Evolutionary conservation across 1,140 invertebrate genomes (phyloP).

Genomic region (Lycorma delicatula): DNA sequence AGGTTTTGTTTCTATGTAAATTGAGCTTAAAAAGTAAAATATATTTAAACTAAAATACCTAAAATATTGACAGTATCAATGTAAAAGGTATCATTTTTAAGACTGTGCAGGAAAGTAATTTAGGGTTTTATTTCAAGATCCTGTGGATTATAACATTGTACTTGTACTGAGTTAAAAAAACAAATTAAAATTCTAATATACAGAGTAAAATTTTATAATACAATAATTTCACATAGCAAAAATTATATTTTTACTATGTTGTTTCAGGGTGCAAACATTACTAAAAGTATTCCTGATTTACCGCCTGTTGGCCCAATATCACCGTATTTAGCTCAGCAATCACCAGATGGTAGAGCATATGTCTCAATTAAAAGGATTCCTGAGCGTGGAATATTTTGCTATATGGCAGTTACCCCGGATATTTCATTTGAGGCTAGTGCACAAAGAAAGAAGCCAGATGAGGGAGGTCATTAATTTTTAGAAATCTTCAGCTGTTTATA

Average conservation of each 20-base stretch:
- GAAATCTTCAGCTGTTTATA: no score
- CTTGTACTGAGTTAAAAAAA: neutral
- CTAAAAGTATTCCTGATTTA: slow-evolving; percentile 31
- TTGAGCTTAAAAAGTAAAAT: no score
- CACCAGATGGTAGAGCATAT: slow-evolving; percentile 42
- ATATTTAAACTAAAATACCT: no score
- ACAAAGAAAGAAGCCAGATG: neutral
- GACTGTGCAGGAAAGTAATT: no score
- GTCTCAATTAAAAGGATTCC: slow-evolving; percentile 40
- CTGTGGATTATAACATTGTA: no score
- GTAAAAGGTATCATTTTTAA: no score
- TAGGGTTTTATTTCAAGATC: no score
- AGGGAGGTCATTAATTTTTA: neutral
- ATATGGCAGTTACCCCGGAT: slow-evolving; percentile 43
- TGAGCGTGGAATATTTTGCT: slow-evolving; percentile 42
- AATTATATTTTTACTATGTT: neutral
- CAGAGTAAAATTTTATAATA: neutral
- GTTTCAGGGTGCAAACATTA: slow-evolving; percentile 25
- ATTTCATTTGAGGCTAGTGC: neutral
- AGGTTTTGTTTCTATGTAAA: no score
- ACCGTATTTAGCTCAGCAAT: slow-evolving; percentile 39
- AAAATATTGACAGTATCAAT: no score
- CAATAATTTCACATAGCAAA: neutral
- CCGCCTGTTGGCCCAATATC: slow-evolving; percentile 39
- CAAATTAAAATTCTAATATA: slow-evolving; percentile 3